These are phyloP conservation scores for Cryptus viduatorius DNA, from an alignment of 2,888 invertebrate genomes.

Conservation along the genomic window DNA sequence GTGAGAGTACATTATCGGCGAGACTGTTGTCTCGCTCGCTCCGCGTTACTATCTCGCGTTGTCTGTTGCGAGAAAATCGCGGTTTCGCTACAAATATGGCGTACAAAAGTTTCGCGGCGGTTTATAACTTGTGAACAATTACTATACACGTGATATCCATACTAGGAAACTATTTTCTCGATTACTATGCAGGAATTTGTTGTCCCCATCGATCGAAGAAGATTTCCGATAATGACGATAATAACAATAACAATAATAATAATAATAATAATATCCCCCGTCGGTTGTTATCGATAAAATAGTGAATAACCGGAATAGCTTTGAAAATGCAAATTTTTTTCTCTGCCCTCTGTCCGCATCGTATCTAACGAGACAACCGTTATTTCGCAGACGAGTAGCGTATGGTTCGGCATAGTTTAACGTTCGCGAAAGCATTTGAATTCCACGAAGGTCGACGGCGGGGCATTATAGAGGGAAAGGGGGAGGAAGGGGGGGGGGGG, in stretches of 20 bases:
- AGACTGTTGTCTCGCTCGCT: constrained; percentile 2
- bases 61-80: constrained; percentile 3
- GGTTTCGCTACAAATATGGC: constrained; percentile 16
- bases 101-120: neutral
- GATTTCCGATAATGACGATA: constrained; percentile 10
- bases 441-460: constrained; percentile 38
- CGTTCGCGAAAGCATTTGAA: constrained; percentile 52
- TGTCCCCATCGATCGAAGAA: constrained; percentile 20
- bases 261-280: neutral
- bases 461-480: neutral
- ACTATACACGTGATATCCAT: neutral
- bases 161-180: constrained; percentile 25
- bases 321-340: constrained; percentile 3
- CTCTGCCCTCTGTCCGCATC: neutral
- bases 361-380: constrained; percentile 52
- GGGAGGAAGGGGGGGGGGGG: constrained; percentile 4
- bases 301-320: constrained; percentile 39
- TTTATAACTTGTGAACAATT: neutral
- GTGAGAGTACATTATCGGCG: constrained; percentile 24
- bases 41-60: neutral
- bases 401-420: constrained; percentile 21
- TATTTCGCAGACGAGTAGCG: constrained; percentile 8
- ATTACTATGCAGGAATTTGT: neutral
- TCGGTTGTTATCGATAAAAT: neutral
- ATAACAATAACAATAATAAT: neutral